phyloP scores from a whole-genome alignment of 2,888 invertebrate species.

The Trisateles emortualis region DNA sequence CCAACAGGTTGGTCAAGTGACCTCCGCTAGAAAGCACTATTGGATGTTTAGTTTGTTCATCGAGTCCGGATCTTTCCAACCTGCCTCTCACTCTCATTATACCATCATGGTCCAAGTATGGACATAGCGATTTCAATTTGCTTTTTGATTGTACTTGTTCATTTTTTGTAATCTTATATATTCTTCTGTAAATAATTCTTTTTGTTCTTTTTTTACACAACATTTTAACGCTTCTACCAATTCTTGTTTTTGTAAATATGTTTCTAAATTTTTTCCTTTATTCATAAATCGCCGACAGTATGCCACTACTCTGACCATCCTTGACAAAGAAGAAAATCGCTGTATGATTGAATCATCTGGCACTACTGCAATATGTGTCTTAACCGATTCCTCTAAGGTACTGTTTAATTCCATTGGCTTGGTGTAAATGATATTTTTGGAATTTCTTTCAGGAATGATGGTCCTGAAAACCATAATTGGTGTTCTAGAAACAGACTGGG shows the following conservation, averaged over 20 bases:
- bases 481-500: slow-evolving; percentile 1
- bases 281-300: slow-evolving; percentile 5
- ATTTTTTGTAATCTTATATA: not conserved
- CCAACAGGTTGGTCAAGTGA: slow-evolving; percentile 1
- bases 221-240: not conserved
- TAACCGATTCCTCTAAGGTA: slow-evolving; percentile 5
- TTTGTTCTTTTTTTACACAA: slow-evolving; percentile 5
- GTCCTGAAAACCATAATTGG: slow-evolving; percentile 19
- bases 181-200: slow-evolving; percentile 5
- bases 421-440: not conserved
- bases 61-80: not conserved
- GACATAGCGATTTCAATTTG: slow-evolving; percentile 1
- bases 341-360: slow-evolving; percentile 1
- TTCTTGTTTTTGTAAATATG: slow-evolving; percentile 4
- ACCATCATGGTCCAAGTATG: not conserved
- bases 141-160: not conserved
- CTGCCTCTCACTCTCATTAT: slow-evolving; percentile 8
- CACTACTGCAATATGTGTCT: not conserved
- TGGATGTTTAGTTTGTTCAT: not conserved
- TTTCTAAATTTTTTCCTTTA: not conserved
- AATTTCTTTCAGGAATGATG: slow-evolving; percentile 8
- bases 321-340: slow-evolving; percentile 4
- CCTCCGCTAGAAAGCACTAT: not conserved
- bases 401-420: slow-evolving; percentile 1
- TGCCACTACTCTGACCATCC: slow-evolving; percentile 5